phyloP scores from a whole-genome alignment of 2,113 vertebrate genomes.

The Xenopus borealis region DNA sequence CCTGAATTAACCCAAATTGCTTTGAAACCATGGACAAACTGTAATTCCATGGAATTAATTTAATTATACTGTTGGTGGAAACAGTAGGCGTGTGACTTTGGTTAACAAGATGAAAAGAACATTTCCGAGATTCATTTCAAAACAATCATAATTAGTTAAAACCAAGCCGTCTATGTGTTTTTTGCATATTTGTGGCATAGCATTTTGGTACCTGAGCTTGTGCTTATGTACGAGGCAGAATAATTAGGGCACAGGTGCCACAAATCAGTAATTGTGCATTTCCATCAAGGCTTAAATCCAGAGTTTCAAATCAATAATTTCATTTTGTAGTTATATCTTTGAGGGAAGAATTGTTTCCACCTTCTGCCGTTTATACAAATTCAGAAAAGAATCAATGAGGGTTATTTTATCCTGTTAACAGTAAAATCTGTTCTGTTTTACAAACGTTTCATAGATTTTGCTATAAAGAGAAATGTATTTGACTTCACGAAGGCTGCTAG shows the following conservation, averaged over 20 bases:
- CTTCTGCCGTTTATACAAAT: neutral
- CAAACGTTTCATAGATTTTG: constrained; percentile 4
- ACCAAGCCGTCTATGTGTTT: neutral
- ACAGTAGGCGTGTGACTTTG: constrained; percentile 36
- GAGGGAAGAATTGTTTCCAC: constrained; percentile 8
- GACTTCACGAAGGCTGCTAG: too few species aligned
- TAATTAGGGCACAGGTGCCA: neutral
- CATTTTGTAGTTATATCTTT: constrained; percentile 9
- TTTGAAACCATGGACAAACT: constrained; percentile 28
- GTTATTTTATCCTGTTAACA: neutral
- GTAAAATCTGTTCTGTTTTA: constrained; percentile 4
- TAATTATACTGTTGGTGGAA: constrained; percentile 37
- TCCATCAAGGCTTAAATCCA: neutral
- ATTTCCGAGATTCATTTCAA: constrained; percentile 33
- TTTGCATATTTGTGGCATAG: neutral
- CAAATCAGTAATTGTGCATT: neutral
- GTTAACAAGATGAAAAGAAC: constrained; percentile 33
- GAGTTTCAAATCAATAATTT: constrained; percentile 27
- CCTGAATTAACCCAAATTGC: constrained; percentile 30
- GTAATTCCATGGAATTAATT: constrained; percentile 37
- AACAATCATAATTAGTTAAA: constrained; percentile 21
- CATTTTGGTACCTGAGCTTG: neutral
- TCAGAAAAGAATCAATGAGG: constrained; percentile 1
- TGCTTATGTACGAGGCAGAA: neutral
- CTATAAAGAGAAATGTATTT: neutral